Percentiles rank a stretch among this genome's conserved stretches.
phyloP scores from a whole-genome alignment of 2,888 invertebrate species.

The Erannis defoliaria region DNA sequence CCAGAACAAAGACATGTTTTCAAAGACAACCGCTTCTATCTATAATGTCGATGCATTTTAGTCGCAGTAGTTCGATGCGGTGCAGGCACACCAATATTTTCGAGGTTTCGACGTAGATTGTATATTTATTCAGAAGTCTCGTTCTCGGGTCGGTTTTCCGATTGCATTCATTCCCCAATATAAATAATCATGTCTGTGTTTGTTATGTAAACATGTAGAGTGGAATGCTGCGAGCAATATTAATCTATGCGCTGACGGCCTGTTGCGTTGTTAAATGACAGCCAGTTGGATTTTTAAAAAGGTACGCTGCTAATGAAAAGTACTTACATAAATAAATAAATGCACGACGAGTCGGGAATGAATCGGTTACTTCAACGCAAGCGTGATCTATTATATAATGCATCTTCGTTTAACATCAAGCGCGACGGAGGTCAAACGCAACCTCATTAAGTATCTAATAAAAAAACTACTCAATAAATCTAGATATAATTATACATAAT shows the following conservation, averaged over 20 bases:
- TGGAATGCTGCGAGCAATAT: conserved; percentile 16
- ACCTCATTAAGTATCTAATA: no score
- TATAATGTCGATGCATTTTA: no score
- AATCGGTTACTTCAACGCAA: no score
- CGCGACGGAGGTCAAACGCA: no score
- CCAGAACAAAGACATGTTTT: conserved; percentile 55
- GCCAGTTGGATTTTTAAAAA: conserved; percentile 15
- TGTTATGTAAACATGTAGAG: conserved; percentile 25
- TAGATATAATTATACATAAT: no score
- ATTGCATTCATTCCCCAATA: conserved; percentile 19
- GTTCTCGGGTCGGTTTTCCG: conserved; percentile 6
- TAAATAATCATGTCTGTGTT: conserved; percentile 23
- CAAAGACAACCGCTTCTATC: conserved; percentile 47
- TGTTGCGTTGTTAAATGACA: conserved; percentile 28
- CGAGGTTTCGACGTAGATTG: conserved; percentile 5
- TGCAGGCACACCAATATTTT: conserved; percentile 25
- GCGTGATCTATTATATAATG: no score
- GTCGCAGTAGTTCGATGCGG: conserved; percentile 34
- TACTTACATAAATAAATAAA: conserved; percentile 19
- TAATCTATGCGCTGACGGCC: conserved; percentile 27
- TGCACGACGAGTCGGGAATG: conserved; percentile 1
- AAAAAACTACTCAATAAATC: no score
- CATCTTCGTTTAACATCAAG: no score
- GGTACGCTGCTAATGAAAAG: conserved; percentile 21
- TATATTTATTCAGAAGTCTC: conserved; percentile 16